A percentile compares a stretch with the other conserved stretches of the same genome.
phyloP scores from a whole-genome alignment of 2,888 invertebrate species.

The Oscheius onirici region DNA sequence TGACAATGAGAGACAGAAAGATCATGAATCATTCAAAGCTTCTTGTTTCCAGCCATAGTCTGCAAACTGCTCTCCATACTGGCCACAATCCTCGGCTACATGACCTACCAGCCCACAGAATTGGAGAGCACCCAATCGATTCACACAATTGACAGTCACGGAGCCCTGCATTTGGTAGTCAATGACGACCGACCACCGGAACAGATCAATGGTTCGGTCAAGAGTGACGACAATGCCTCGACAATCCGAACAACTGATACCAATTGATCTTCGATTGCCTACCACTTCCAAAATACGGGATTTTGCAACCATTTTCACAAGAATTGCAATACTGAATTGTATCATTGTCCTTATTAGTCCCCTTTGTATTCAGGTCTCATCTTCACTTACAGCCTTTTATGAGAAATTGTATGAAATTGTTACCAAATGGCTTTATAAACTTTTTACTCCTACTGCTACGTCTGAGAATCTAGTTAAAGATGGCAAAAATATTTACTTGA shows the following conservation, averaged over 20 bases:
- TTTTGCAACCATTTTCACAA: background rate
- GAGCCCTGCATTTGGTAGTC: constrained; percentile 66
- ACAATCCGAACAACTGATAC: background rate
- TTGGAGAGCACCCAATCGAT: constrained; percentile 56
- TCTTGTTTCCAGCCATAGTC: constrained; percentile 63
- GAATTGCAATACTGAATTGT: no score
- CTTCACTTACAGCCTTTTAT: no score
- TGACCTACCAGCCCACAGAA: constrained; percentile 67
- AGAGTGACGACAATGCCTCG: background rate
- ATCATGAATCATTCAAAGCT: background rate
- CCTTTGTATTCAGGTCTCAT: no score
- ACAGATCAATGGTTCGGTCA: constrained; percentile 12
- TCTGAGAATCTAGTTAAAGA: no score
- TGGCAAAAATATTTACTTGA: no score
- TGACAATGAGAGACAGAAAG: background rate
- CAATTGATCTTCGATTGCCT: background rate
- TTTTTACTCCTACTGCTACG: no score
- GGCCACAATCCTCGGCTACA: constrained; percentile 67
- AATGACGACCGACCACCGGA: constrained; percentile 61
- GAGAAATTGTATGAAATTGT: no score
- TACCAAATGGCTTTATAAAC: no score
- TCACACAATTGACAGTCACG: constrained; percentile 58
- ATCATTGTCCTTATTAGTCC: no score
- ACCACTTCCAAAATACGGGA: background rate
- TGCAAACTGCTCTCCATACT: constrained; percentile 69